phyloP scores from a whole-genome alignment of 2,113 vertebrate genomes.

The Brachyhypopomus occidentalis region DNA sequence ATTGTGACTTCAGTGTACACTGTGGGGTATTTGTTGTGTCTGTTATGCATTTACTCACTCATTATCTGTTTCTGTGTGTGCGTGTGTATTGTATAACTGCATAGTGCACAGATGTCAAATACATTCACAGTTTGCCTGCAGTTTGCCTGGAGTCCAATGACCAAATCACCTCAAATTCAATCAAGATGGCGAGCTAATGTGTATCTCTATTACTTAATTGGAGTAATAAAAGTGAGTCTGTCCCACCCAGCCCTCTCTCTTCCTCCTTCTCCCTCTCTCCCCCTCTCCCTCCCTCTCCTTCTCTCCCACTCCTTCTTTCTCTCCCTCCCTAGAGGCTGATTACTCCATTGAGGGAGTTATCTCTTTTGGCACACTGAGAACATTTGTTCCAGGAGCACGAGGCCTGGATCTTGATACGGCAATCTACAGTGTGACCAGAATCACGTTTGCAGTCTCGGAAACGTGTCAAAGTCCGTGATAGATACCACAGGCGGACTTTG shows the following conservation, averaged over 20 bases:
- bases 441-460: slow-evolving; percentile 34
- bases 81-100: slow-evolving; percentile 36
- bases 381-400: slow-evolving; percentile 19
- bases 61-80: slow-evolving; percentile 34
- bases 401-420: slow-evolving; percentile 15
- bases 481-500: slow-evolving; percentile 48
- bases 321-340: slow-evolving; percentile 38
- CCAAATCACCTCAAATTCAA: slow-evolving; percentile 49
- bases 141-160: slow-evolving; percentile 49
- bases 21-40: slow-evolving; percentile 45
- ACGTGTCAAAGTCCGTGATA: slow-evolving; percentile 46
- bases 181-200: slow-evolving; percentile 47
- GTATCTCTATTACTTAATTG: slow-evolving; percentile 38
- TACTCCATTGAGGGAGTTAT: slow-evolving; percentile 44
- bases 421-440: slow-evolving; percentile 2
- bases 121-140: slow-evolving; percentile 21
- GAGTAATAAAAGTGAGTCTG: slow-evolving; percentile 39
- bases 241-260: neutral
- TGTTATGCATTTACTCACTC: slow-evolving; percentile 44
- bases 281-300: slow-evolving; percentile 44
- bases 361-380: slow-evolving; percentile 30
- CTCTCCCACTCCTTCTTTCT: slow-evolving; percentile 14
- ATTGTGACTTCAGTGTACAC: slow-evolving; percentile 9
- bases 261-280: slow-evolving; percentile 42
- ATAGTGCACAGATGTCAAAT: slow-evolving; percentile 50